Evolutionary conservation across 1,140 invertebrate genomes (phyloP).

Genomic region (Drosophila ercepeae): DNA sequence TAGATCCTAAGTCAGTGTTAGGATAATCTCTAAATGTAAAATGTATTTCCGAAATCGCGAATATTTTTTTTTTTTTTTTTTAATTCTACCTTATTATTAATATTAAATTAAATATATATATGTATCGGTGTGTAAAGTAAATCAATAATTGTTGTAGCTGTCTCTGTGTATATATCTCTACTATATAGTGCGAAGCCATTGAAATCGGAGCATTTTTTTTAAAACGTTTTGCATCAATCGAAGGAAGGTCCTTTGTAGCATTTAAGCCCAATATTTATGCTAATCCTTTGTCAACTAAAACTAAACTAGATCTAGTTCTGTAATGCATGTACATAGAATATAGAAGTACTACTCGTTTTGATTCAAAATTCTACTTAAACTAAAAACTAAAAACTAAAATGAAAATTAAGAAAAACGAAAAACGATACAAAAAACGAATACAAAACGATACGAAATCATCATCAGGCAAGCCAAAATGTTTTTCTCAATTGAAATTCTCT

Average conservation of each 20-base stretch:
- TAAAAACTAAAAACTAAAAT: no score
- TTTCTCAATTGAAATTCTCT: slow-evolving; percentile 38
- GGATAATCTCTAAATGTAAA: slow-evolving; percentile 14
- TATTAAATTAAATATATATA: slow-evolving; percentile 7
- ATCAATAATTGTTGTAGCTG: slow-evolving; percentile 28
- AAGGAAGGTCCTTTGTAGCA: slow-evolving; percentile 23
- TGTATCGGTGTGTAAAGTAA: slow-evolving; percentile 17
- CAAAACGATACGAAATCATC: slow-evolving; percentile 11
- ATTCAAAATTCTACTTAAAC: slow-evolving; percentile 4
- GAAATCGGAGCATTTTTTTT: slow-evolving; percentile 48
- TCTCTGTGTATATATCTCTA: slow-evolving; percentile 46
- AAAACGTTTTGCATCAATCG: no score
- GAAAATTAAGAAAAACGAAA: no score
- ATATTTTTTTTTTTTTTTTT: slow-evolving; percentile 12
- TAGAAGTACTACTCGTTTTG: slow-evolving; percentile 20
- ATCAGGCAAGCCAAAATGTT: not conserved
- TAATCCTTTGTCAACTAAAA: slow-evolving; percentile 19
- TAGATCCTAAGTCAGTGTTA: slow-evolving; percentile 44
- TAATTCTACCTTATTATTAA: slow-evolving; percentile 2
- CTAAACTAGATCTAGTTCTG: slow-evolving; percentile 27
- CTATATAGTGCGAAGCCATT: slow-evolving; percentile 24
- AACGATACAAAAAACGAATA: no score
- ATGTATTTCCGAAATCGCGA: not conserved
- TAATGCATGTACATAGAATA: slow-evolving; percentile 77
- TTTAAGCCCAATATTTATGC: slow-evolving; percentile 61